Evolutionary conservation across 2,113 vertebrate species (phyloP).

Genomic region (Rhinolophus ferrumequinum): DNA sequence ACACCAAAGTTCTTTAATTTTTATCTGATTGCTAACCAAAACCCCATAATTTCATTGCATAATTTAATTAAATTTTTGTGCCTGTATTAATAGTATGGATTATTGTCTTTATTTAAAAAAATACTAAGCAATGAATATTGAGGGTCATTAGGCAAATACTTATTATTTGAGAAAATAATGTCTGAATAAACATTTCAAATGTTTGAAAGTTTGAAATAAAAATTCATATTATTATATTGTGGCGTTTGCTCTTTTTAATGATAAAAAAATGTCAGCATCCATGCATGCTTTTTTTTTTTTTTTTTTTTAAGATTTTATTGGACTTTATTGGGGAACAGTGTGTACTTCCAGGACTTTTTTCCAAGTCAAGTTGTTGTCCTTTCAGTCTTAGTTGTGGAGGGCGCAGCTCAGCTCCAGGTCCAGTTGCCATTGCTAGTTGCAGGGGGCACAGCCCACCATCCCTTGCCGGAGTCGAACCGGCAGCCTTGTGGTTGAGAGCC

Average conservation of each 20-base stretch:
- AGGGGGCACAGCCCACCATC: too few species aligned
- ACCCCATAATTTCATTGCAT: background rate
- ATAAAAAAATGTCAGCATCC: background rate
- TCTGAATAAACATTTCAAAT: background rate
- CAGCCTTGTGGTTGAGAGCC: too few species aligned
- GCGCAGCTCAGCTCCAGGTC: too few species aligned
- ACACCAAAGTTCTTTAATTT: background rate
- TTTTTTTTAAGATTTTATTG: too few species aligned
- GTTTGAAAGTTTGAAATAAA: background rate
- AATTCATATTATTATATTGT: background rate
- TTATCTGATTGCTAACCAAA: background rate
- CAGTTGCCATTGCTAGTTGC: too few species aligned
- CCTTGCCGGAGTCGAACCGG: too few species aligned
- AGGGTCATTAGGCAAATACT: background rate
- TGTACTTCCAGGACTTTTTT: too few species aligned
- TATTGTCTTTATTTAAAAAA: constrained; percentile 32
- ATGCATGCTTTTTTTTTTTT: background rate
- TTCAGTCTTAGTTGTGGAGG: too few species aligned
- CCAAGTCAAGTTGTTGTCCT: too few species aligned
- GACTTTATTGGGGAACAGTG: too few species aligned
- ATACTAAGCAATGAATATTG: background rate
- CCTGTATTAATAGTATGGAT: background rate
- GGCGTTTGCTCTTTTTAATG: background rate
- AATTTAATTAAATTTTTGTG: constrained; percentile 1
- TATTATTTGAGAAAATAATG: background rate